Conservation (phyloP, 2,797 vertebrate species). For the Helostoma temminkii region DNA sequence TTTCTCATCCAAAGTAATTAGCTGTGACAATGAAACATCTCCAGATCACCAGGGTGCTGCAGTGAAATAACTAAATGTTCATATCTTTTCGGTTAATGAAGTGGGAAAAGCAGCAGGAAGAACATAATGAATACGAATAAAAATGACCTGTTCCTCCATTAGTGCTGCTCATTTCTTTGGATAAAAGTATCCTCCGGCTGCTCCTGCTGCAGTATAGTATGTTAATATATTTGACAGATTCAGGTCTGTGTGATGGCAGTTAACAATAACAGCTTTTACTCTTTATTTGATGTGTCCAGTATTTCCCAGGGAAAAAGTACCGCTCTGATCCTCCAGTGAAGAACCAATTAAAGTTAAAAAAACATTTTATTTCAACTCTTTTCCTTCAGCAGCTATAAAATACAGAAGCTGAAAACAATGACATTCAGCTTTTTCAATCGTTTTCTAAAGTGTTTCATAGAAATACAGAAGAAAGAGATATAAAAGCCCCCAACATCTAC, state of each 20-base stretch:
- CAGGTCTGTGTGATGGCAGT: slow-evolving; percentile 23
- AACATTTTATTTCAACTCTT: slow-evolving; percentile 1
- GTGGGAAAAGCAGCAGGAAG: neutral
- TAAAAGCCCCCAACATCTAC: neutral
- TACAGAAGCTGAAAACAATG: neutral
- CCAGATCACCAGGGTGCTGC: slow-evolving; percentile 1
- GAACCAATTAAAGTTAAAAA: slow-evolving; percentile 18
- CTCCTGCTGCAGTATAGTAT: neutral
- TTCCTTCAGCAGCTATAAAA: neutral
- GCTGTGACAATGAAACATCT: slow-evolving; percentile 6
- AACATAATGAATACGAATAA: slow-evolving; percentile 1
- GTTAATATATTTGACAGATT: slow-evolving; percentile 40
- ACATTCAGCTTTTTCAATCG: slow-evolving; percentile 19
- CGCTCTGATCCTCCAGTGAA: slow-evolving; percentile 17
- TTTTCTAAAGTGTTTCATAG: neutral
- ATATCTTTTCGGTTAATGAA: slow-evolving; percentile 27
- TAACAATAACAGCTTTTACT: slow-evolving; percentile 4
- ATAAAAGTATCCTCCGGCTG: slow-evolving; percentile 7
- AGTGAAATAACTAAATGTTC: neutral
- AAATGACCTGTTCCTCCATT: slow-evolving; percentile 8
- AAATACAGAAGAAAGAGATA: neutral
- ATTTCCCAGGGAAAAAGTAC: slow-evolving; percentile 10
- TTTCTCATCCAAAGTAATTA: slow-evolving; percentile 1
- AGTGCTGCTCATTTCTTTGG: slow-evolving; percentile 11
- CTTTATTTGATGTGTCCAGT: slow-evolving; percentile 6